Evolutionary conservation across 2,113 vertebrate species (phyloP), one percentile per base, ranked within the genome.

Genomic region (Smithornis capensis): DNA sequence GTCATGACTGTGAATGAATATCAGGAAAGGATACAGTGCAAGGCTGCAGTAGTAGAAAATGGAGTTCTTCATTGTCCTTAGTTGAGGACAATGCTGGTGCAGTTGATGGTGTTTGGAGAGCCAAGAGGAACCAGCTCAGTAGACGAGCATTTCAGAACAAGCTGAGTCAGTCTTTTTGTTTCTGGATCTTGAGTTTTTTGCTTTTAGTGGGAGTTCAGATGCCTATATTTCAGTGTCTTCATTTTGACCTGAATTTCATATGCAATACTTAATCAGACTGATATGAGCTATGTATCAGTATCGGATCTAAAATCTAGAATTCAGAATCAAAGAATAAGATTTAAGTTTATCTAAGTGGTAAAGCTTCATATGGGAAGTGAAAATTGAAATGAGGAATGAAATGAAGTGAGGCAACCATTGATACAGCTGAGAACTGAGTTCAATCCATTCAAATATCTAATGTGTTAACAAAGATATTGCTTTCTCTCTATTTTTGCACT

Each of bases 191-290:
- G 19, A 81, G 13, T 17, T 53, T 90, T 91, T 65, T 79, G 31
- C 18, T 19, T 73, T 47, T 77, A 67, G 25, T 22, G 1, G n/a
- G 75, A 75, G 42, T 79, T 90, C 60, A 63, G 62, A 12, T 67
- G 52, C n/a, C 56, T 40, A 3, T 57, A 19, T 28, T 71, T 74
- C 9, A 40, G 13, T 59, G 47, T 76, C 57, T 94, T 90, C 19
- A 19, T 92, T 84, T 75, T 92, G 62, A 88, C 67, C 83, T 89
- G 57, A 86, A 83, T 91, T 88, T 91, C 67, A 18, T 76, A 22
- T 2, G 2, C 3, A 0, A 6, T 71, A 79, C 17, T 33, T 68
- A 8, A 59, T 68, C 44, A 78, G 57, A 49, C 28, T 70, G 22
- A 24, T 86, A 12, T 4, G 47, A 50, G 52, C 85, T 33, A 38